Evolutionary conservation across 2,888 invertebrate species (phyloP), one percentile per base, ranked within the genome.

Genomic region (Matsumyia berberina): DNA sequence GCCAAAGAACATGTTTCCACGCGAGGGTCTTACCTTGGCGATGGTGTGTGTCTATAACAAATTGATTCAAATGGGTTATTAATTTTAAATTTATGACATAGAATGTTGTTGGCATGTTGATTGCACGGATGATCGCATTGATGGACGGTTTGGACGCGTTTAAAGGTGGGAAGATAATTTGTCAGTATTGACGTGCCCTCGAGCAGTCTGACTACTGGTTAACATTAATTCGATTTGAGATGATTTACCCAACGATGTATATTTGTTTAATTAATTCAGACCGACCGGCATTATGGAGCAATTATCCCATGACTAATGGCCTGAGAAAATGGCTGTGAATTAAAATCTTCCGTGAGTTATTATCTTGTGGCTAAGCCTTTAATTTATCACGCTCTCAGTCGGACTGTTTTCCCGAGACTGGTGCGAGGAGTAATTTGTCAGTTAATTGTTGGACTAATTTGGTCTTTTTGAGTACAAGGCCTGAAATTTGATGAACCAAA

Each of bases 1-100:
- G 12, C 5, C 9, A 15, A 15, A 15, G 12, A 15, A 5, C 17
- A 5, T 35, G 55, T 29, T n/a, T 51, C 4, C 8, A 17, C 37
- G 37, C 37, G 57, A 60, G 31, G 24, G 51, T 9, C 64, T 51
- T 51, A 9, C 39, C 53, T 29, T 17, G 31, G 11, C 39, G 51
- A 51, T 17, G n/a, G n/a, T 24, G 24, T 24, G 24, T 37, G 29
- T 39, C 12, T 46, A 49, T 2, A 67, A 37, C 15, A 42, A 42
- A 42, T 67, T 29, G 53, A 55, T 31, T 35, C 17, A 7, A 9
- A 24, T 29, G 15, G 15, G 46, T 58, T 35, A 62, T 73, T 73
- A 73, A 42, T 60, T 51, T 53, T 5, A 24, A 73, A 51, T 73
- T 73, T 73, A 73, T 42, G 42, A 39, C 60, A 35, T 35, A 33